These are phyloP conservation scores for Apaloderma vittatum DNA, from an alignment of 2,113 vertebrate species.

Conservation along the genomic window DNA sequence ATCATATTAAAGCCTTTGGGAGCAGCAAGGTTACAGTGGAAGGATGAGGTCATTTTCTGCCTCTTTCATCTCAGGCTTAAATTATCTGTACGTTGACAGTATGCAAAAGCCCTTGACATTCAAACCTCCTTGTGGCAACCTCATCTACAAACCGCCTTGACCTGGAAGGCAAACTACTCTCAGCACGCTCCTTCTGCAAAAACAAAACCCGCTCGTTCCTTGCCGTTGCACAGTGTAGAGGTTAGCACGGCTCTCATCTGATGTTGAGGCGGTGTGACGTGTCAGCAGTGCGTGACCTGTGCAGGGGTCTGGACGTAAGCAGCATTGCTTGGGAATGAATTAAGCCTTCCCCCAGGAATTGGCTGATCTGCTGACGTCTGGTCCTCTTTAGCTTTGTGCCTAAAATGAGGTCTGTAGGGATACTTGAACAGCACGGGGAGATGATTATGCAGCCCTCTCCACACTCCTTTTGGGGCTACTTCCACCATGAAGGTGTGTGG, in stretches of 20 bases:
- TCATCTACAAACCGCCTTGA: background rate
- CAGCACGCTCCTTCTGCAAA: accelerated
- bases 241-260: background rate
- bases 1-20: slow-evolving; percentile 48
- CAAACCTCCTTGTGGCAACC: background rate
- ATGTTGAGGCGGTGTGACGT: background rate
- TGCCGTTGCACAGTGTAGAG: accelerated
- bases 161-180: background rate
- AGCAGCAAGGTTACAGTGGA: slow-evolving; percentile 31
- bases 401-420: background rate
- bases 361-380: background rate
- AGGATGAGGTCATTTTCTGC: slow-evolving; percentile 51
- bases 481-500: background rate
- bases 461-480: background rate
- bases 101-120: slow-evolving; percentile 11
- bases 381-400: background rate
- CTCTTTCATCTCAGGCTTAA: slow-evolving; percentile 38
- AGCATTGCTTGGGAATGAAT: background rate
- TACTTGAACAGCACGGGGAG: background rate
- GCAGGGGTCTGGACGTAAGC: background rate
- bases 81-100: background rate
- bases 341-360: background rate
- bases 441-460: background rate
- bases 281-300: background rate
- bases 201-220: background rate